Evolutionary conservation across 2,113 vertebrate species (phyloP).

Genomic region (Alaudala cheleensis): DNA sequence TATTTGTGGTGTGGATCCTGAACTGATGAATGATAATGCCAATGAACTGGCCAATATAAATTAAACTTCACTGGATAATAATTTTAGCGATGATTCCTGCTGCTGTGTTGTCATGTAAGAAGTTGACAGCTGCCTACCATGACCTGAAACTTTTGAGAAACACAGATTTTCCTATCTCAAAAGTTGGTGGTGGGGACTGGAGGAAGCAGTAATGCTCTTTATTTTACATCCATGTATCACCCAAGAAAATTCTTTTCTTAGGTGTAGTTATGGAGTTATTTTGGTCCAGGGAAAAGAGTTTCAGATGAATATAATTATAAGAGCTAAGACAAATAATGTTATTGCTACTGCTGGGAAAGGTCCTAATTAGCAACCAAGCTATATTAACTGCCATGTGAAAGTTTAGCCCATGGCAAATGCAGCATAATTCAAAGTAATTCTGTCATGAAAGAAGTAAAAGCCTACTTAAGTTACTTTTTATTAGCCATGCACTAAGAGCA

Average conservation of each 20-base stretch:
- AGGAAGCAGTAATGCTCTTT: not conserved
- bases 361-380: not conserved
- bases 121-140: not conserved
- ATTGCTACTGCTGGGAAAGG: not conserved
- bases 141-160: not conserved
- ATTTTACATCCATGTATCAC: not conserved
- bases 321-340: not conserved
- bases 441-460: not conserved
- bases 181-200: not conserved
- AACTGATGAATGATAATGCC: not conserved
- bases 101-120: not conserved
- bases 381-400: not conserved
- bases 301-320: not conserved
- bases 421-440: not conserved
- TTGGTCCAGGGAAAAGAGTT: not conserved
- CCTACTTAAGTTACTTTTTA: not conserved
- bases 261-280: not conserved
- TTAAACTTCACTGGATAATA: not conserved
- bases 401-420: not conserved
- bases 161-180: not conserved
- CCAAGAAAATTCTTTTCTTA: not conserved
- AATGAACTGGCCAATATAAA: not conserved
- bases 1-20: not conserved
- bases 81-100: not conserved
- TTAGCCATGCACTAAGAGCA: not conserved